phyloP scores from a whole-genome alignment of 2,797 vertebrate genomes.

The Argya squamiceps region DNA sequence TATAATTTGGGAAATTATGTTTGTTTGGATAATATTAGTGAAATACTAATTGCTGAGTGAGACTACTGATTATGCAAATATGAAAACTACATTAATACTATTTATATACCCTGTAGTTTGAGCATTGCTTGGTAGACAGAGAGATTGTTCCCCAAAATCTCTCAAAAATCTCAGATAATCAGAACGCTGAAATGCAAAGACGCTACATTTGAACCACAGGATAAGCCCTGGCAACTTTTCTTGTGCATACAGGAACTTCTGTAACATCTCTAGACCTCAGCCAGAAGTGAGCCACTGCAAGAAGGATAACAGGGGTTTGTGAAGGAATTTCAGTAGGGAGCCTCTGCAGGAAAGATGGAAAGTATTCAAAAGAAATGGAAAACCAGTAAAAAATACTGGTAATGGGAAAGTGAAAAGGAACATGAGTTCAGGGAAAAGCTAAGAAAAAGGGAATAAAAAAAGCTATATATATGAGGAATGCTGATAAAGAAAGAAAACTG shows the following conservation, averaged over 20 bases:
- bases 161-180: neutral
- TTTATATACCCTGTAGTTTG: neutral
- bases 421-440: neutral
- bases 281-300: neutral
- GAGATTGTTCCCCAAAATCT: neutral
- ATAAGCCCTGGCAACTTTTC: neutral
- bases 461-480: neutral
- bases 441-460: neutral
- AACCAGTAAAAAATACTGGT: neutral
- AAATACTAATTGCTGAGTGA: slow-evolving; percentile 22
- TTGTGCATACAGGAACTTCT: neutral
- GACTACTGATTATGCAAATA: neutral
- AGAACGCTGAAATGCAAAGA: neutral
- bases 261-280: neutral
- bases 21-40: neutral
- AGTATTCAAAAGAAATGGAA: neutral
- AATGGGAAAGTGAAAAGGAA: neutral
- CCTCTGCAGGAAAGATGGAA: neutral
- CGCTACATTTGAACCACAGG: neutral
- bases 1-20: neutral
- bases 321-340: neutral
- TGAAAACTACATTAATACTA: neutral
- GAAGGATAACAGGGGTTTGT: neutral
- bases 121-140: neutral
- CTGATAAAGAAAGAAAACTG: neutral